Evolutionary conservation across 2,888 invertebrate genomes (phyloP).

Genomic region (Desoria tigrina): DNA sequence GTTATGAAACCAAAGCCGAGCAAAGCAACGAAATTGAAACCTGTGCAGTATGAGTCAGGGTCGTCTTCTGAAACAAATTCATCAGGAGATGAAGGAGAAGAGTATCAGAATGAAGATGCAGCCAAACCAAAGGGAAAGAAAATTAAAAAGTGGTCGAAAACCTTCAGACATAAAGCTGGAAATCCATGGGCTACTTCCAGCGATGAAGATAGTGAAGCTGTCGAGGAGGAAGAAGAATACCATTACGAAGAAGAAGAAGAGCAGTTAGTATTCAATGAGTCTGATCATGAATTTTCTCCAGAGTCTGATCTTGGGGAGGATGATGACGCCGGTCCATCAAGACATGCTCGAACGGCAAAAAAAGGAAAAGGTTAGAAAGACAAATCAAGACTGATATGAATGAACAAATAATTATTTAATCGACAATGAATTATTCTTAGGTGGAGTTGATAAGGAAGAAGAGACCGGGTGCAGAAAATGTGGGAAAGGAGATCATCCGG

Average conservation of each 20-base stretch:
- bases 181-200: slow-evolving; percentile 45
- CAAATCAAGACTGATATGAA: not conserved
- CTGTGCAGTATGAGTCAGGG: slow-evolving; percentile 39
- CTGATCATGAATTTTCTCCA: slow-evolving; percentile 90
- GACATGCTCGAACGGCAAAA: slow-evolving; percentile 80
- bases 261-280: slow-evolving; percentile 63
- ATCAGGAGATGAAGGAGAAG: slow-evolving; percentile 55
- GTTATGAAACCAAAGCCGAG: slow-evolving; percentile 19
- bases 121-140: slow-evolving; percentile 17
- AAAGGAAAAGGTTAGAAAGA: slow-evolving; percentile 62
- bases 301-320: slow-evolving; percentile 80
- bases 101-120: slow-evolving; percentile 44
- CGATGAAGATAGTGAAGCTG: slow-evolving; percentile 57
- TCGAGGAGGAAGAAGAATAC: slow-evolving; percentile 58
- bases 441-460: slow-evolving; percentile 58
- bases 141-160: slow-evolving; percentile 33
- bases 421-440: not conserved
- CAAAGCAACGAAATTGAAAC: slow-evolving; percentile 12
- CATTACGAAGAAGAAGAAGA: slow-evolving; percentile 61
- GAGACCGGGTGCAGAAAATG: slow-evolving; percentile 88
- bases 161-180: slow-evolving; percentile 38
- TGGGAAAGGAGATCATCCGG: slow-evolving; percentile 87
- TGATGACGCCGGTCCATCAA: slow-evolving; percentile 69
- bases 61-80: slow-evolving; percentile 58
- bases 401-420: not conserved